Base-by-base conservation (phyloP, 2,113 vertebrate species). In the Gila orcuttii region DNA sequence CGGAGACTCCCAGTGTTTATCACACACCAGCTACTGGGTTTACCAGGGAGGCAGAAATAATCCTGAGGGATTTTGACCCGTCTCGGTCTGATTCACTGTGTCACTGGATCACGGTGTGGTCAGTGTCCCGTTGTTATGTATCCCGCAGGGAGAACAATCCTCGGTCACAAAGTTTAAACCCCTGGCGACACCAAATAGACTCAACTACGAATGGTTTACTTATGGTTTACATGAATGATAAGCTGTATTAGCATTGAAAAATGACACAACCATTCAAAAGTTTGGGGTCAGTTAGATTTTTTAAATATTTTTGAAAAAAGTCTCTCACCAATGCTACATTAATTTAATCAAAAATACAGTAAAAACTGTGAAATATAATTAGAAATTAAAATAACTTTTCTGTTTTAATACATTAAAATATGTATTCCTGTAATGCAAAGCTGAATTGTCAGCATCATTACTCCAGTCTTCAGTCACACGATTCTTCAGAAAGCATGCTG, bases 31-130 rank as follows among this genome's bases (percentile, higher is more conserved):
- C 36, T 42, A 12, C 19, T 71, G 36, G 33, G 4, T 73, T 73
- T 12, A 42, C 36, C 69, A 73, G 36, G 9, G 19, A 71, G 9
- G 68, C 19, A 71, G 33, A 42, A 42, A 73, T 42, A 73, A 73
- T 45, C 39, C 69, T 36, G 19, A 3, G 33, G 33, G 33, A 39
- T 39, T 33, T 39, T 36, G 68, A 71, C 7, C 25, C n/a, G 36
- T 73, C 11, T 45, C 69, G 13, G 21, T 73, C 21, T 73, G 69
- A 73, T 45, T 73, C 69, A 73, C 21, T 73, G 69, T 45, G 39
- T 73, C 39, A 73, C 69, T 73, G 69, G 21, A 45, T 73, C 69
- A 73, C 2, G 2, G 23, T 13, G 39, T 42, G 36, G 36, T 45
- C 69, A 12, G 69, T 42, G 45, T 73, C 45, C n/a, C n/a, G n/a